These are phyloP conservation scores for Aptenodytes patagonicus DNA, from an alignment of 2,113 vertebrate species.

Conservation along the genomic window DNA sequence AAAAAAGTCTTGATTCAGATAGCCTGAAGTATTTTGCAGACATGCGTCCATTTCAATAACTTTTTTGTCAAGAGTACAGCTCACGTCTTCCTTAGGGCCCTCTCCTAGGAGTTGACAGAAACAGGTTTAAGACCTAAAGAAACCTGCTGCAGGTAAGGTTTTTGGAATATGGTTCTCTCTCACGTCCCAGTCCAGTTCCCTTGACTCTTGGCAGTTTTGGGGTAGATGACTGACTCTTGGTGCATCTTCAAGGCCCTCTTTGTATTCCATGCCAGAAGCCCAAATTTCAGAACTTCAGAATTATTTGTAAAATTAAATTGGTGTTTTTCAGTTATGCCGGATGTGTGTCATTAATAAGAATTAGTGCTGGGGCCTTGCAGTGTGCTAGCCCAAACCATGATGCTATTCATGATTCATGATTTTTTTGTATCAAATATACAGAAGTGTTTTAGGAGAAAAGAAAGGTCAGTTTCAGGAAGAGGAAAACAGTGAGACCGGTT, in stretches of 20 bases:
- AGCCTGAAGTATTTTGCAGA: neutral
- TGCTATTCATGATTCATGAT: neutral
- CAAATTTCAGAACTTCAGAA: neutral
- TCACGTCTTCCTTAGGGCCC: neutral
- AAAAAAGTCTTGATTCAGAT: neutral
- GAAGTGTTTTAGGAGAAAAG: neutral
- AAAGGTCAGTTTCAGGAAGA: neutral
- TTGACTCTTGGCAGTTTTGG: neutral
- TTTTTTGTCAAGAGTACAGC: neutral
- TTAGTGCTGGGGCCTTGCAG: neutral
- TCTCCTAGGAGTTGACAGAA: neutral
- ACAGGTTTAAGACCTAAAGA: neutral
- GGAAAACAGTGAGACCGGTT: neutral
- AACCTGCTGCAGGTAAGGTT: neutral
- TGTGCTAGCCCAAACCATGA: neutral
- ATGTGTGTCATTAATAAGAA: neutral
- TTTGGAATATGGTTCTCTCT: neutral
- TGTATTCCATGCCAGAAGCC: neutral
- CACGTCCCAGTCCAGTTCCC: neutral
- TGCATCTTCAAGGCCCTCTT: neutral
- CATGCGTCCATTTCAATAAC: neutral
- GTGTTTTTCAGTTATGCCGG: neutral
- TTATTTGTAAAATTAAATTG: accelerated
- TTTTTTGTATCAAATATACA: neutral
- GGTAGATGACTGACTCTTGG: neutral